phyloP scores from a whole-genome alignment of 2,888 invertebrate species.

The Stenichneumon culpator region DNA sequence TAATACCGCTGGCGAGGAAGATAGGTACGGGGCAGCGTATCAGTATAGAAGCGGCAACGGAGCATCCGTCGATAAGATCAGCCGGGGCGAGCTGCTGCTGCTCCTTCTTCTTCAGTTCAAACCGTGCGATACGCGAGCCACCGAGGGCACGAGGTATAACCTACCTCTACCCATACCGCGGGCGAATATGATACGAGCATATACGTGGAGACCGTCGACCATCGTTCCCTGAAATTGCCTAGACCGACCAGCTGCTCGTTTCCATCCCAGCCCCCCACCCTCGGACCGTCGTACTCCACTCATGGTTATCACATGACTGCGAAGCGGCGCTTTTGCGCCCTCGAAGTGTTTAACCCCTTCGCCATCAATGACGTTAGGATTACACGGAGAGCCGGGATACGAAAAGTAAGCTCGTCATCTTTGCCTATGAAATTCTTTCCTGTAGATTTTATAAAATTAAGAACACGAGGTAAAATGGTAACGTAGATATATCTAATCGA shows the following conservation, averaged over 20 bases:
- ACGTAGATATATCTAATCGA: no score
- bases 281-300: constrained; percentile 58
- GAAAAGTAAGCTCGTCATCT: constrained; percentile 53
- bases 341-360: constrained; percentile 52
- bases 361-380: constrained; percentile 25
- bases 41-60: constrained; percentile 65
- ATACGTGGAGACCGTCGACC: constrained; percentile 7
- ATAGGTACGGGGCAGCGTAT: constrained; percentile 66
- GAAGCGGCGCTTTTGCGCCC: constrained; percentile 52
- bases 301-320: constrained; percentile 64
- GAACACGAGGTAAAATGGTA: no score
- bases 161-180: constrained; percentile 6
- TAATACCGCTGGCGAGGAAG: constrained; percentile 60
- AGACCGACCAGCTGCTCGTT: constrained; percentile 64
- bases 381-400: constrained; percentile 16
- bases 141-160: background rate
- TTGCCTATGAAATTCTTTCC: background rate
- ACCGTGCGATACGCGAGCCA: constrained; percentile 41
- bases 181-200: constrained; percentile 43
- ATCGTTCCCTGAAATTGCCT: constrained; percentile 65
- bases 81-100: constrained; percentile 53
- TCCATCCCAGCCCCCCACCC: constrained; percentile 30
- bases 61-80: constrained; percentile 67
- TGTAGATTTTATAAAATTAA: no score
- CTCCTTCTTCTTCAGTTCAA: constrained; percentile 64